Evolutionary conservation across 1,140 invertebrate genomes (phyloP), one percentile per base, ranked within the genome.

Genomic region (Neomicropteryx cornuta): DNA sequence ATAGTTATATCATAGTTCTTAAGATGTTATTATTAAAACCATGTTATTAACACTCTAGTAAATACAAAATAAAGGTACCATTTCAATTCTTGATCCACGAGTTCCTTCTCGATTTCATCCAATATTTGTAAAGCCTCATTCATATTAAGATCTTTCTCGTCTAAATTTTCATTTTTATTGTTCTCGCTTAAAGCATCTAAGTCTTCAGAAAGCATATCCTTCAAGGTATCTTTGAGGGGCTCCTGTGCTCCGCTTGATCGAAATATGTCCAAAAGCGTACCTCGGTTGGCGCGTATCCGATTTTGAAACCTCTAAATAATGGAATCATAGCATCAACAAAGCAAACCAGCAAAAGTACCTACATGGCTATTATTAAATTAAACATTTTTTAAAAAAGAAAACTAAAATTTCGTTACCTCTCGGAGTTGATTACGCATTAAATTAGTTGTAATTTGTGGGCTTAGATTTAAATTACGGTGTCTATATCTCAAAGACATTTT

Each of bases 271-370:
- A 47, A 19, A 24, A 42, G 38, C 16, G 36, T 33, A 20, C 39
- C 36, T 32, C 46, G 36, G 22, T 45, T 45, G 38, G 35, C 27
- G 20, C 37, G 16, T 32, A 33, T 38, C 33, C 46, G 33, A 31
- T 45, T 37, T 23, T 47, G 44, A 33, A 42, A 47, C 38, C 43
- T 44, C 46, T 47, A 32, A 38, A 47, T n/a, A n/a, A n/a, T n/a
- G n/a, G n/a, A n/a, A n/a, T n/a, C n/a, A n/a, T n/a, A 44, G 10
- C 10, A 32, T 36, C 10, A n/a, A 31, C 8, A 21, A 27, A 21
- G 13, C n/a, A 31, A 38, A 32, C 27, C 28, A 3, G 18, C 19
- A 33, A 16, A 33, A 39, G 19, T 18, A 18, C 20, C 16, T 14
- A 29, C 16, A 30, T n/a, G 11, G 27, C n/a, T n/a, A n/a, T n/a